Conservation (phyloP, 2,888 invertebrate genomes). For the Epinotia nisella region DNA sequence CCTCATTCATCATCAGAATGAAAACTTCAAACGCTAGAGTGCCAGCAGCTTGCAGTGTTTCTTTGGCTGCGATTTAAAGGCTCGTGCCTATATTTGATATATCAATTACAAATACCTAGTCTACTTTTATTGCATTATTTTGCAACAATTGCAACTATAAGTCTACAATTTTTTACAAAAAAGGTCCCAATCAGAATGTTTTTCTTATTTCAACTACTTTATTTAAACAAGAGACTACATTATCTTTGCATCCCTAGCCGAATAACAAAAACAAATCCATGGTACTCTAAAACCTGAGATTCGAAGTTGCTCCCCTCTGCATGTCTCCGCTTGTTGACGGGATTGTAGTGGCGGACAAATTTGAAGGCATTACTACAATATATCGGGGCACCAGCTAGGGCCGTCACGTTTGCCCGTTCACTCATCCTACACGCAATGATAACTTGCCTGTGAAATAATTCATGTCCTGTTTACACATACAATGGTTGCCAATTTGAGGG, state of each 20-base stretch:
- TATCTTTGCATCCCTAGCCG: background rate
- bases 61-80: too few relatives aligned
- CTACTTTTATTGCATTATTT: too few relatives aligned
- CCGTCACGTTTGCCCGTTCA: constrained; percentile 52
- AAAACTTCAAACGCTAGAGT: too few relatives aligned
- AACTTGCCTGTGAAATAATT: constrained; percentile 62
- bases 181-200: background rate
- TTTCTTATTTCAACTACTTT: background rate
- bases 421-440: constrained; percentile 52
- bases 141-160: too few relatives aligned
- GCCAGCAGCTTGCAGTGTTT: too few relatives aligned
- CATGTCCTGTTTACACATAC: constrained; percentile 59
- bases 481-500: constrained; percentile 60
- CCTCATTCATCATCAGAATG: too few relatives aligned
- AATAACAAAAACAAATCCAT: background rate
- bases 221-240: background rate
- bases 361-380: constrained; percentile 64
- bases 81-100: too few relatives aligned
- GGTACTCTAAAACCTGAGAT: constrained; percentile 24
- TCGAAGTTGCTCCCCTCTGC: constrained; percentile 29
- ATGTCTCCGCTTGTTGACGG: constrained; percentile 52
- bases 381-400: constrained; percentile 55
- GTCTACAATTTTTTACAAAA: background rate
- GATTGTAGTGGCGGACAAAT: constrained; percentile 65
- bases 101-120: too few relatives aligned